phyloP scores from a whole-genome alignment of 2,113 vertebrate species.

The Hemichromis elongatus region DNA sequence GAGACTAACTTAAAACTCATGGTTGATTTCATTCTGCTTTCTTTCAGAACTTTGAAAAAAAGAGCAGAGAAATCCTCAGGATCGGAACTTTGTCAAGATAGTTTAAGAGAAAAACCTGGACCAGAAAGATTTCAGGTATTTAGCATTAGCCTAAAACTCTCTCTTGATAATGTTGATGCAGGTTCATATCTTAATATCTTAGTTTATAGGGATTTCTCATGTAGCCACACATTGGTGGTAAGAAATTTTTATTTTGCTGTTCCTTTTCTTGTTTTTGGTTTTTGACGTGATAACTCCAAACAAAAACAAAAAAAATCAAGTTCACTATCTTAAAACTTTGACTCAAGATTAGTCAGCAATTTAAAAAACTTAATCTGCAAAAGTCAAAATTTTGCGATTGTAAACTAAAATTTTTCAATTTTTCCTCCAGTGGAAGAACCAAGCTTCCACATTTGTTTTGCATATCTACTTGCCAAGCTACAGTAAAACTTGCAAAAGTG shows the following conservation, averaged over 20 bases:
- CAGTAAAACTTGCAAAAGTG: neutral
- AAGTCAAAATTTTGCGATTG: neutral
- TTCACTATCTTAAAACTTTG: neutral
- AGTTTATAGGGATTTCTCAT: neutral
- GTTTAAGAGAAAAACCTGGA: neutral
- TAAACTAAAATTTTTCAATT: neutral
- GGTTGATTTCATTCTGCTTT: neutral
- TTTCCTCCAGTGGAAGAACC: neutral
- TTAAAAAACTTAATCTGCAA: neutral
- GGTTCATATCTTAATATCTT: neutral
- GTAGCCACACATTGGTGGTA: neutral
- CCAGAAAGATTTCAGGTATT: neutral
- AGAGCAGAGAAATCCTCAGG: neutral
- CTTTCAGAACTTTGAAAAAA: neutral
- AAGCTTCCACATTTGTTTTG: neutral
- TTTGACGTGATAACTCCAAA: neutral
- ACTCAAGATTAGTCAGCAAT: neutral
- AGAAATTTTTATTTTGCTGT: neutral
- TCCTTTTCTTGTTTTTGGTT: neutral
- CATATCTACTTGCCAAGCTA: neutral
- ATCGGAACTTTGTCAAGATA: neutral
- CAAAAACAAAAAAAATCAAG: neutral
- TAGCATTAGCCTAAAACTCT: neutral
- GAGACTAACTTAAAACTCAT: neutral
- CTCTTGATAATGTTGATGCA: neutral